A percentile compares a stretch with the other conserved stretches of the same genome.
phyloP scores from a whole-genome alignment of 2,113 vertebrate genomes.

The Corythaixoides concolor region DNA sequence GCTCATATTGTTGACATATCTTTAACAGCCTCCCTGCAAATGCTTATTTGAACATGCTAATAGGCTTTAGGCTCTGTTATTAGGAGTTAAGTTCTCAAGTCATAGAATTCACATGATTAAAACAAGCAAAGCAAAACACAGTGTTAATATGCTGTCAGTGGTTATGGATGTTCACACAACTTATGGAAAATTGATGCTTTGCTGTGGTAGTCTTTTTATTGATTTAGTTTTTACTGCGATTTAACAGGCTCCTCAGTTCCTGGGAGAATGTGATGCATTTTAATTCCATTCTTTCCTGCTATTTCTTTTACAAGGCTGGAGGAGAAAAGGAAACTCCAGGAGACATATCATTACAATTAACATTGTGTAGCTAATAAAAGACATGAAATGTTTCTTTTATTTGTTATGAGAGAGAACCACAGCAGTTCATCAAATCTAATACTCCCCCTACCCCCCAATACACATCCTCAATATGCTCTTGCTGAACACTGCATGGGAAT shows the following conservation, averaged over 20 bases:
- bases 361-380: conserved; percentile 66
- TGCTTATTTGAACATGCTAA: conserved; percentile 83
- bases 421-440: conserved; percentile 39
- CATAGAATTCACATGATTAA: conserved; percentile 76
- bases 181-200: conserved; percentile 72
- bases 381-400: conserved; percentile 62
- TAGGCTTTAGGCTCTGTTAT: conserved; percentile 74
- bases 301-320: conserved; percentile 70
- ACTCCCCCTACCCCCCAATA: neutral
- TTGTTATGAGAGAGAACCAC: conserved; percentile 66
- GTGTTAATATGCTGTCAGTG: conserved; percentile 70
- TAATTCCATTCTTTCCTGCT: conserved; percentile 67
- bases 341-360: conserved; percentile 65
- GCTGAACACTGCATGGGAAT: conserved; percentile 2
- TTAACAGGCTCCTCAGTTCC: conserved; percentile 67
- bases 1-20: conserved; percentile 80
- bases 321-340: conserved; percentile 62
- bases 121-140: conserved; percentile 74
- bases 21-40: conserved; percentile 81
- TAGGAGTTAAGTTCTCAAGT: conserved; percentile 74
- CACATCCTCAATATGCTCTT: conserved; percentile 38
- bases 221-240: conserved; percentile 74
- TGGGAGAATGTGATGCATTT: conserved; percentile 64
- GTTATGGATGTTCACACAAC: conserved; percentile 67
- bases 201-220: conserved; percentile 73